Evolutionary conservation across 2,888 invertebrate species (phyloP), one percentile per base, ranked within the genome.

Genomic region (Andrena minutula): DNA sequence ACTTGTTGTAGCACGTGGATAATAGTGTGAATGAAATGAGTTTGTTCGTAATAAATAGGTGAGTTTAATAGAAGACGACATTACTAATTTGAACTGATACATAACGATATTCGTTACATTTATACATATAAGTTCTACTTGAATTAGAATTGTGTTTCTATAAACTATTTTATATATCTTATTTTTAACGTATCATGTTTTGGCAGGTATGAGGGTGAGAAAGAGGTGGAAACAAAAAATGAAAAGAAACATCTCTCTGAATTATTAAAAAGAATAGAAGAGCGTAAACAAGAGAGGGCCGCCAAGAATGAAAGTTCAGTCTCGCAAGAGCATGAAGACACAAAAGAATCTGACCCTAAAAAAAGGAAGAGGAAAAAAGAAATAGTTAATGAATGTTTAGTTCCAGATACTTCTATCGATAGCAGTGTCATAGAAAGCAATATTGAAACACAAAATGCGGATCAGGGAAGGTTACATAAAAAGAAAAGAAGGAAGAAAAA

Each of bases 41-140:
- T 94, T 94, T 97, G 86, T 97, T 97, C 91, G 95, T 96, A 83
- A 95, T 97, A 71, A 96, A 97, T 91, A 95, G 97, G 97, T 97
- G 94, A 88, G 87, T 73, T 0, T n/a, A 2, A 23, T 53, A 8
- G 10, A 8, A 10, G 12, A 32, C 12, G 28, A 16, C 47, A 51
- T 49, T 26, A 23, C 12, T 35, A 10, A 53, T 30, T 10, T 23
- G 53, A 23, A 12, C 7, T 60, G 66, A 16, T 20, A n/a, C 8
- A 16, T 32, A 28, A 20, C 8, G 60, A 10, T 16, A 68, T 5
- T 47, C 32, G 16, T 2, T 56, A 71, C 23, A 23, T 35, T 23
- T 5, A 64, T 41, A 47, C 16, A 28, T 63, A 20, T 0, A n/a
- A 53, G n/a, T 63, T 41, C 12, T 28, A 12, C 16, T 56, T 30